Base-by-base conservation (phyloP, 1,140 invertebrate genomes). In the Leguminivora glycinivorella region DNA sequence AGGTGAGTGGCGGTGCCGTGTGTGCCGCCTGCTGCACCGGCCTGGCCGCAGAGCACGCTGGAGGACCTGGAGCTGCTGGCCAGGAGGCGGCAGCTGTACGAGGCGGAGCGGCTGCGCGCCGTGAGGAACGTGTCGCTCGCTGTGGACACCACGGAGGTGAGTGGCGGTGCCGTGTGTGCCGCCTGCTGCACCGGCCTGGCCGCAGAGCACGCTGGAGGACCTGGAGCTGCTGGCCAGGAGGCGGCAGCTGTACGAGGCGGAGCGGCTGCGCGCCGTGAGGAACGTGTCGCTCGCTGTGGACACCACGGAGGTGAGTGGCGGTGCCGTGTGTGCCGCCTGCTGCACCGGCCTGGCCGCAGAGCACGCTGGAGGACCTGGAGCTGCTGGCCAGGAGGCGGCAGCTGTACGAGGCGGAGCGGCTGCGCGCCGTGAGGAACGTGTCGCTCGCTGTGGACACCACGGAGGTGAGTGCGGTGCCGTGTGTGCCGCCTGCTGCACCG, bases 61-160 rank as follows among this genome's bases (percentile, higher is more conserved):
- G 70, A 70, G 43, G 77, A 75, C 70, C 56, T 72, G 67, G 75
- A 72, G 72, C 72, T 81, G 68, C 40, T 74, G 68, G 29, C 40
- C 38, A 69, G 25, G 58, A 75, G 80, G 12, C 71, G 74, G 17
- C 72, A 69, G 66, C 73, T 40, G 19, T 78, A 69, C 73, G 69
- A 67, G 70, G 70, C 56, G 24, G 72, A 69, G 67, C 67, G 70
- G 66, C 19, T 34, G 58, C 70, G 71, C 58, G 71, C 73, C 68
- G 68, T 6, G 58, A 25, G 26, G 60, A 77, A 80, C 74, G 34
- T 78, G 38, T 68, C 80, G 63, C 56, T 56, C 56, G 56, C 29
- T 58, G 31, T 82, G 72, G 76, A 79, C 74, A 83, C 76, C 24
- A 70, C 72, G 1, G 75, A 81, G 72, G 75, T 75, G 29, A 24